Evolutionary conservation across 1,140 invertebrate genomes (phyloP), one percentile per base, ranked within the genome.

Genomic region (Nephila pilipes): DNA sequence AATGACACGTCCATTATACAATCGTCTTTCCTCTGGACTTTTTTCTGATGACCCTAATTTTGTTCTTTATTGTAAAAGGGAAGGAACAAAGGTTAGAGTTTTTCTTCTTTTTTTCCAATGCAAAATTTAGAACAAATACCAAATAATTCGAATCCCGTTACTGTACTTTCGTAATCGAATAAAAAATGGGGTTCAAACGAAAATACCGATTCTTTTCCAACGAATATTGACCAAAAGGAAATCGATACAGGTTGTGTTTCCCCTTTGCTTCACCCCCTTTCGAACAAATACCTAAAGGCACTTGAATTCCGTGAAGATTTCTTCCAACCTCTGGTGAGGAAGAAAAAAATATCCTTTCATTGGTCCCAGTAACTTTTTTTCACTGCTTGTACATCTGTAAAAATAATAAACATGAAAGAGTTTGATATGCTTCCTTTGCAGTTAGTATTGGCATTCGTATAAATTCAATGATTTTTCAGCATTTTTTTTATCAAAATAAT

Each of bases 91-190:
- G n/a, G n/a, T 83, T 54, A 83, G 55, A 75, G 29, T 20, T 75
- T 75, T 36, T 36, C 29, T 32, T 22, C 18, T 63, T 29, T 87
- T 32, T 87, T 87, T 87, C 22, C 36, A 69, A 88, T 69, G 36
- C 38, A 63, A 83, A 90, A 90, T 83, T 90, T 63, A 60, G 80
- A 83, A 63, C 89, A 90, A 90, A 83, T 90, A 90, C 80, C 89
- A 90, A 90, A 83, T 90, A 90, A 90, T 83, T 79, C 89, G 89
- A 90, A 90, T 81, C 79, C 58, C 58, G 89, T 90, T 90, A 90
- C 89, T 22, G 75, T 60, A 25, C 29, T 29, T 25, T 18, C 5
- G 75, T 90, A 90, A 90, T 90, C 75, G 89, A 90, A 90, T 90
- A 90, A 90, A 90, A 90, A 90, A 83, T 90, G 32, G 75, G 29